Evolutionary conservation across 2,888 invertebrate species (phyloP).

Genomic region (Fragum whitleyi): DNA sequence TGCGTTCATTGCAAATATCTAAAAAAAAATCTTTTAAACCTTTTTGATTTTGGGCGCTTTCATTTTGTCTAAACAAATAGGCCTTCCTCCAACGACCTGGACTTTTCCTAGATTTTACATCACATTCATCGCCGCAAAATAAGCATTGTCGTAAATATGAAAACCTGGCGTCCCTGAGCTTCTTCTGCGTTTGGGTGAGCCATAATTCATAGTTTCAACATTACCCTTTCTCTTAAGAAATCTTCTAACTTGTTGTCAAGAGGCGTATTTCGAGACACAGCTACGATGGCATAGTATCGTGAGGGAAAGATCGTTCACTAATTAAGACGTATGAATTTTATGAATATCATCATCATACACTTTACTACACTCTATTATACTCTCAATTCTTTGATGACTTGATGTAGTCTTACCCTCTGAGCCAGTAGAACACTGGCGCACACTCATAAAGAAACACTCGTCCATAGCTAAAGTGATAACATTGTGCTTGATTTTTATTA

Average conservation of each 20-base stretch:
- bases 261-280: background rate
- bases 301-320: background rate
- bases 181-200: background rate
- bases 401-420: background rate
- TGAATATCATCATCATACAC: background rate
- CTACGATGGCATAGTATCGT: background rate
- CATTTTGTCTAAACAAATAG: background rate
- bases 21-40: background rate
- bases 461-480: too few species aligned
- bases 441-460: too few species aligned
- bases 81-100: background rate
- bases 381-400: background rate
- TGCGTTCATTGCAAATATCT: background rate
- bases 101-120: background rate
- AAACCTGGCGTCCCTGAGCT: too few species aligned
- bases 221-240: background rate
- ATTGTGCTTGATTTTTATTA: too few species aligned
- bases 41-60: too few species aligned
- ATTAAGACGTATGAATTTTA: too few species aligned
- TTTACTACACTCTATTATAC: background rate
- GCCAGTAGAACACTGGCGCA: too few species aligned
- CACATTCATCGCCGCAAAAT: too few species aligned
- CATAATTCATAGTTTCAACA: background rate
- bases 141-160: too few species aligned
- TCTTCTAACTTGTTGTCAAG: background rate